A percentile compares a stretch with the other conserved stretches of the same genome.
Evolutionary conservation across 2,113 vertebrate genomes (phyloP).

Genomic region (Hypanus sabinus): DNA sequence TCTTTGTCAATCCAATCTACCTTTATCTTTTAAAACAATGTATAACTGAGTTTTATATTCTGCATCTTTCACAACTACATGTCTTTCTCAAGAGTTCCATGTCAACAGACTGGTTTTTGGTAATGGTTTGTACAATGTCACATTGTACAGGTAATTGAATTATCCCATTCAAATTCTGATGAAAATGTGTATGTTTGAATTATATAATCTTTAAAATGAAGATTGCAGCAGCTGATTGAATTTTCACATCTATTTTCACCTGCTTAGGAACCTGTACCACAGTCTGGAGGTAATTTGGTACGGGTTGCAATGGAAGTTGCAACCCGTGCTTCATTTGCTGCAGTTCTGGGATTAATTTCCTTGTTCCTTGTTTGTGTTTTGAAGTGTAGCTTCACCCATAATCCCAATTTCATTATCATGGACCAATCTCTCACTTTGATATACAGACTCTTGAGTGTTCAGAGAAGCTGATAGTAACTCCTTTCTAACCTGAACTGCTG

Average conservation of each 20-base stretch:
- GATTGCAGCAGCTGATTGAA: background rate
- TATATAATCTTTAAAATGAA: background rate
- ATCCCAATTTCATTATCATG: background rate
- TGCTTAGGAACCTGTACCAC: background rate
- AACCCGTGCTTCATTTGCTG: background rate
- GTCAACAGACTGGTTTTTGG: conserved; percentile 41
- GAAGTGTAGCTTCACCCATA: background rate
- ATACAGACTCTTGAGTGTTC: background rate
- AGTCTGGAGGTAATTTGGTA: background rate
- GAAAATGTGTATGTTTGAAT: conserved; percentile 42
- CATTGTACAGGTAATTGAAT: conserved; percentile 49
- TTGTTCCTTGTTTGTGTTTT: background rate
- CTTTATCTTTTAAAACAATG: conserved; percentile 46
- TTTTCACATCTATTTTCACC: background rate
- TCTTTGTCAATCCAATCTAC: conserved; percentile 12
- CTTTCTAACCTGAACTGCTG: background rate
- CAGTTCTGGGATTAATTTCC: background rate
- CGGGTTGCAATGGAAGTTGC: background rate
- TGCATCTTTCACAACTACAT: conserved; percentile 46
- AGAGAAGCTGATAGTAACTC: background rate
- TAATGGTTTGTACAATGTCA: background rate
- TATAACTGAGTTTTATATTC: conserved; percentile 52
- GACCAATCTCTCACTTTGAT: background rate
- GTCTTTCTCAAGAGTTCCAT: conserved; percentile 54
- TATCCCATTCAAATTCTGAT: conserved; percentile 52